These are phyloP conservation scores for Crossaster papposus DNA, from an alignment of 53 echinoderm and acorn worm species.

Conservation along the genomic window DNA sequence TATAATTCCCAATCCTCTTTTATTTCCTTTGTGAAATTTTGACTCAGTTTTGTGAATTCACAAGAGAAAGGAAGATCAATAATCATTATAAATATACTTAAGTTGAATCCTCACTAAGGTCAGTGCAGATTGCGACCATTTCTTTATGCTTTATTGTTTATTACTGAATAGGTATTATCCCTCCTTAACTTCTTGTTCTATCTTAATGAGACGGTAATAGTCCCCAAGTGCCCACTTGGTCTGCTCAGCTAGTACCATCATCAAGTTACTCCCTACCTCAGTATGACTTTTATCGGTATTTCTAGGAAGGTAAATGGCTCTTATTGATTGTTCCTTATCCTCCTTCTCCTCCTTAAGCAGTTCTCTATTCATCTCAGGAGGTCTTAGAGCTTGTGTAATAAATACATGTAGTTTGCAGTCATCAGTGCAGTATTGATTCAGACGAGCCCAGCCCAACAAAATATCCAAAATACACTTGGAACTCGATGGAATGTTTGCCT, in stretches of 20 bases:
- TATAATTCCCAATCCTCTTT: background rate
- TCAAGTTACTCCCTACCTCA: background rate
- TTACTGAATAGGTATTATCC: background rate
- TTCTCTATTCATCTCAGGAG: background rate
- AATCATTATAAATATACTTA: background rate
- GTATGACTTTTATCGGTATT: background rate
- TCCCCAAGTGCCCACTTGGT: background rate
- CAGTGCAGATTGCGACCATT: background rate
- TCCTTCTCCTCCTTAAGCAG: background rate
- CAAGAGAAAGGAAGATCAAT: background rate
- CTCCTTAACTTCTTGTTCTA: background rate
- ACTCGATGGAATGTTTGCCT: background rate
- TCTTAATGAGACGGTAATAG: constrained; percentile 23
- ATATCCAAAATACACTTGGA: background rate
- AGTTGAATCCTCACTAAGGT: background rate
- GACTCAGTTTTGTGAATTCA: background rate
- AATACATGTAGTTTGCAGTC: constrained; percentile 5
- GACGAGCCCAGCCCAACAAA: background rate
- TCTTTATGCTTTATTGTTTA: background rate
- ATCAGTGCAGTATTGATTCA: constrained; percentile 2
- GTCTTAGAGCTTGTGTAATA: constrained; percentile 14
- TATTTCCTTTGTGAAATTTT: background rate
- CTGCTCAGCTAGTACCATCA: background rate
- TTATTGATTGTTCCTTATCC: constrained; percentile 15
- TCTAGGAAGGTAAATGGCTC: background rate